Percentiles rank a stretch among this genome's conserved stretches.
These are phyloP conservation scores for Aphodius sticticus DNA, from an alignment of 2,888 invertebrate species.

Conservation along the genomic window DNA sequence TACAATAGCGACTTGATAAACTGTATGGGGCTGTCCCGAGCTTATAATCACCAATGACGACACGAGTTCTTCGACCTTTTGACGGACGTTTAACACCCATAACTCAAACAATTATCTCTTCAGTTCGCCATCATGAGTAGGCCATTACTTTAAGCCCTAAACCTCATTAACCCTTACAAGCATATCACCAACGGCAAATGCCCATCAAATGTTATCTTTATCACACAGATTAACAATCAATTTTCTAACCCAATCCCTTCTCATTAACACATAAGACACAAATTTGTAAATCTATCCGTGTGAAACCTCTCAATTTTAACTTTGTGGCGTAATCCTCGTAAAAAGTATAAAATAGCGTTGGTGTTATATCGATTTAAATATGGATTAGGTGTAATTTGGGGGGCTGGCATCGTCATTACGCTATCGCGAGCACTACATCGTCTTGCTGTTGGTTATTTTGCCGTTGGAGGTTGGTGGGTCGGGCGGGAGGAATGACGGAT, in stretches of 20 bases:
- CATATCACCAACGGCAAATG: not conserved
- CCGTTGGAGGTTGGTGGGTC: not conserved
- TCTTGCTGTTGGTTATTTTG: not conserved
- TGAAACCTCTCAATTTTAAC: too few species aligned
- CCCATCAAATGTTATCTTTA: not conserved
- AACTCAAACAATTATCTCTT: conserved; percentile 4
- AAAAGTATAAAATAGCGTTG: conserved; percentile 8
- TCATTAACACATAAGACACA: not conserved
- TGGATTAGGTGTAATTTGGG: not conserved
- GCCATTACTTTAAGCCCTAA: not conserved
- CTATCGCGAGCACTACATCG: not conserved
- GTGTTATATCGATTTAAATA: conserved; percentile 20
- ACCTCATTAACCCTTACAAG: not conserved
- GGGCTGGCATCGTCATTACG: not conserved
- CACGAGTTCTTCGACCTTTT: not conserved
- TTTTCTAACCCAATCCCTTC: not conserved
- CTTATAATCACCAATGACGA: not conserved
- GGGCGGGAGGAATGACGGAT: conserved; percentile 31
- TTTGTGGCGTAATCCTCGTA: not conserved
- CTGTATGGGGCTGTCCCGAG: not conserved
- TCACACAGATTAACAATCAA: not conserved
- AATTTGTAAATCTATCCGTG: too few species aligned
- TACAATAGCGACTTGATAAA: not conserved
- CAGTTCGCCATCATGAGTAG: not conserved
- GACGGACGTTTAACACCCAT: not conserved